Evolutionary conservation across 2,797 vertebrate genomes (phyloP).

Genomic region (Natrix natrix): DNA sequence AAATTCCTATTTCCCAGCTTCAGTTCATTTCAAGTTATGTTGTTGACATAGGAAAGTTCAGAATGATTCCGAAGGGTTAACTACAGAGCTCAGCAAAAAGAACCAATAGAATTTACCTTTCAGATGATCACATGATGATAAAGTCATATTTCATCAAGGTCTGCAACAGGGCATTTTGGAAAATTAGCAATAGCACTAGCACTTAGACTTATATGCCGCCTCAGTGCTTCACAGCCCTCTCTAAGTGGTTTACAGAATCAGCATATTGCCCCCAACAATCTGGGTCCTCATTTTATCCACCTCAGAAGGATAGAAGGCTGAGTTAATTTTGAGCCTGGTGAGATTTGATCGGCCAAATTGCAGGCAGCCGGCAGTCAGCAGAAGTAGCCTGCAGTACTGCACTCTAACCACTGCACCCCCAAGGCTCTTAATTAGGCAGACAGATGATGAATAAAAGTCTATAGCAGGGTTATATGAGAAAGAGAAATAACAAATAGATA

Average conservation of each 20-base stretch:
- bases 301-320: no score
- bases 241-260: no score
- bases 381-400: no score
- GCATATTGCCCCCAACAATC: no score
- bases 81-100: not conserved
- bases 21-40: not conserved
- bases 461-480: not conserved
- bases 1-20: not conserved
- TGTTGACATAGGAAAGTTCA: not conserved
- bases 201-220: no score
- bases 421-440: not conserved
- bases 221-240: no score
- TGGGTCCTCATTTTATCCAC: no score
- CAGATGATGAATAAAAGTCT: not conserved
- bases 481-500: not conserved
- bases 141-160: not conserved
- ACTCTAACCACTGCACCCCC: no score
- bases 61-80: not conserved
- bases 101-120: not conserved
- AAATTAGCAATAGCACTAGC: not conserved
- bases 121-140: not conserved
- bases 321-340: no score
- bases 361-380: no score
- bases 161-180: not conserved
- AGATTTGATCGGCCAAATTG: no score